These are phyloP conservation scores for Tetropium fuscum DNA, from an alignment of 2,888 invertebrate species.

Conservation along the genomic window DNA sequence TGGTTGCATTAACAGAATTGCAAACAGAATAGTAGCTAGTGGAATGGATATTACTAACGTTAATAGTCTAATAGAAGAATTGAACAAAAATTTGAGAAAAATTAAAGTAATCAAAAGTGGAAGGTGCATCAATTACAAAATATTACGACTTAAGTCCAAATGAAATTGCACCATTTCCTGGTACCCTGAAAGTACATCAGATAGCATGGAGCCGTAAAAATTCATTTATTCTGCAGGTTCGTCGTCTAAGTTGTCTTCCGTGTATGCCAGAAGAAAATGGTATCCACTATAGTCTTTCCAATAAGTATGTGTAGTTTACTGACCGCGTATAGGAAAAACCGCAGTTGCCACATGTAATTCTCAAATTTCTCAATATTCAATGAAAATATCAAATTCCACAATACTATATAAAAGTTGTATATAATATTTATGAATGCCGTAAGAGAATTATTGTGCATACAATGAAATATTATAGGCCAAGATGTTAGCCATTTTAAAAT, in stretches of 20 bases:
- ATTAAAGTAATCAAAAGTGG: neutral
- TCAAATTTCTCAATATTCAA: too few relatives aligned
- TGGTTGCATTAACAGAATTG: neutral
- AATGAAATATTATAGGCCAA: too few relatives aligned
- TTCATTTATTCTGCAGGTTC: neutral
- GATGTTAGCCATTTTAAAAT: too few relatives aligned
- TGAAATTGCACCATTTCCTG: neutral
- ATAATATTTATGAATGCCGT: too few relatives aligned
- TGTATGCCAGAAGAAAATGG: neutral
- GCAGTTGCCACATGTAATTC: too few relatives aligned
- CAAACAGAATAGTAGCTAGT: neutral
- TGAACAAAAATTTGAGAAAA: neutral
- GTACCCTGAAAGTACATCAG: neutral
- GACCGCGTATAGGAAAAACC: too few relatives aligned
- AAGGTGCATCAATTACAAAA: neutral
- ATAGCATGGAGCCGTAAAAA: neutral
- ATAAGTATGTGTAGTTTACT: too few relatives aligned
- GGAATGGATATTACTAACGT: neutral
- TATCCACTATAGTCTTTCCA: neutral
- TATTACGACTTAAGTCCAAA: neutral
- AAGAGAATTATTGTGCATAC: too few relatives aligned
- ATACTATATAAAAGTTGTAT: too few relatives aligned
- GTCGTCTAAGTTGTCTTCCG: neutral
- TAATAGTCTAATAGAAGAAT: neutral
- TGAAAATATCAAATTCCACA: too few relatives aligned